Base-by-base conservation (phyloP, 30 jellyfish, hydroid and myxozoan species). In the Hydractinia symbiolongicarpus region DNA sequence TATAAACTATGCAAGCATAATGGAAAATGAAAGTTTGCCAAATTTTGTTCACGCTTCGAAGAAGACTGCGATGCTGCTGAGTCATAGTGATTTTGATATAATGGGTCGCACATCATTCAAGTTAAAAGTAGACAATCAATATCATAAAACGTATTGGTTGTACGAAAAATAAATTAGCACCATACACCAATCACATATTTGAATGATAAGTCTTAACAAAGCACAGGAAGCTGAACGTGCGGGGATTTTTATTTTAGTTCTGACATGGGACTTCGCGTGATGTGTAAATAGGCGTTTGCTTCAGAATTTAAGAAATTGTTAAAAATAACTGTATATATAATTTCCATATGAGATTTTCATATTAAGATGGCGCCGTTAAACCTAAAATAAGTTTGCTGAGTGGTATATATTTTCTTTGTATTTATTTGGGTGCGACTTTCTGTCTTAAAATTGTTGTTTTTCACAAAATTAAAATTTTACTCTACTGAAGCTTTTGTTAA, bases 31-130 rank as follows among this genome's bases (percentile, higher is more conserved):
- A 7, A 8, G 60, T 53, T 50, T 20, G 50, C 80, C 80, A 8
- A 71, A 71, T 20, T 71, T 15, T 71, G 80, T 71, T 71, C 80
- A 71, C 54, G 80, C 80, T 53, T n/a, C 80, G 9, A 71, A 71
- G 80, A 71, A 71, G 50, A 71, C 80, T 9, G 74, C 40, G 74
- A 13, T 6, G 7, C 16, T n/a, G 52, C 40, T 64, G 17, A 64
- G 74, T 13, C 74, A 64, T 13, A 64, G 40, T 5, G 74, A 64
- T 51, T 64, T 64, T 13, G 74, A 64, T 64, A 64, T 64, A 7
- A 6, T 64, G 52, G 40, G 74, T 4, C 74, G 74, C 9, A n/a
- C 74, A 7, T 64, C 74, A 9, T 64, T 64, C 74, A 64, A 64
- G 40, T 13, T 64, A 1, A 64, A 51, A 64, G 19, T 64, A 1